phyloP scores from a whole-genome alignment of 2,888 invertebrate species.

The Cephonodes hylas region DNA sequence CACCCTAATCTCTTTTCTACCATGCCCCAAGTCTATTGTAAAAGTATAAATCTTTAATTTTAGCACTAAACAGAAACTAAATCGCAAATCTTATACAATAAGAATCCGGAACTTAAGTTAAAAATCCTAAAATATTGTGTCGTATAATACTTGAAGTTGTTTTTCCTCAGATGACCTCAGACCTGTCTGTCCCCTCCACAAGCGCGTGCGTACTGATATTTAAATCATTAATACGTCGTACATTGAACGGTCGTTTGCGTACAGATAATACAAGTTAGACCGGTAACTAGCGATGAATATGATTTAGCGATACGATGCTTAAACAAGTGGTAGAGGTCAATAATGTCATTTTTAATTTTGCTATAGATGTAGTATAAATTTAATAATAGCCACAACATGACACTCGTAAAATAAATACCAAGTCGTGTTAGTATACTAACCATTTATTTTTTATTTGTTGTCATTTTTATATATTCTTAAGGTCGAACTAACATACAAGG shows the following conservation, averaged over 20 bases:
- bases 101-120: not conserved
- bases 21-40: too few relatives aligned
- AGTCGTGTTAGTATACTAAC: too few relatives aligned
- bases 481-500: too few relatives aligned
- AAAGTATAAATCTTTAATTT: too few relatives aligned
- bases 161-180: conserved; percentile 7
- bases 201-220: too few relatives aligned
- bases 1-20: too few relatives aligned
- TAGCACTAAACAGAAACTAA: not conserved
- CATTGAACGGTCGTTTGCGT: not conserved
- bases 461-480: too few relatives aligned
- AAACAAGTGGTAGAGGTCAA: not conserved
- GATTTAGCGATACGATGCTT: not conserved
- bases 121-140: not conserved
- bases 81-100: not conserved
- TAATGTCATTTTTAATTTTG: not conserved
- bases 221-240: not conserved
- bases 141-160: not conserved
- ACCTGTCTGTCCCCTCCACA: not conserved
- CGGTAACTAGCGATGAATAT: not conserved
- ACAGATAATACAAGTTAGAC: too few relatives aligned
- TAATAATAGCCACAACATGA: too few relatives aligned
- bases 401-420: too few relatives aligned
- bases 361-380: not conserved
- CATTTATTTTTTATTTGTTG: too few relatives aligned